Base-by-base conservation (phyloP, 2,113 vertebrate genomes). In the Pollachius pollachius region DNA sequence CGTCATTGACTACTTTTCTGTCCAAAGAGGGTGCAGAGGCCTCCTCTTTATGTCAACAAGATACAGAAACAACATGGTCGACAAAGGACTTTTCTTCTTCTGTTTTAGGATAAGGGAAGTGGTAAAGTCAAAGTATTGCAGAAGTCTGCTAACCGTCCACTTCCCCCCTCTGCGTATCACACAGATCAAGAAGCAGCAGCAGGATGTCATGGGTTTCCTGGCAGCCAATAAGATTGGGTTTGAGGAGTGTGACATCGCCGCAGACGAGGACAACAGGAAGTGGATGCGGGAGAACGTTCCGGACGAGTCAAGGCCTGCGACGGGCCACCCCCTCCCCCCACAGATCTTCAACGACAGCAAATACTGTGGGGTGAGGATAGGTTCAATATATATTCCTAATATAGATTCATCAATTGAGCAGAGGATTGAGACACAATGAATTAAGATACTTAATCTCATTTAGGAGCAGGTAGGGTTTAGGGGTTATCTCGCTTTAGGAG, bases 181-280 rank as follows among this genome's bases (percentile, higher is more conserved):
- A 1, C 90, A 99, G 97, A 97, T 99, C 79, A 99, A 99, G 91
- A 99, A 99, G 90, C 94, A 99, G 85, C 97, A 99, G 81, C 96
- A 98, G 91, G 96, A 97, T 82, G 94, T 99, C 7, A 83, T 95
- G 85, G 92, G 95, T 27, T 98, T 97, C 88, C 88, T 99, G 76
- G 92, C 94, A 64, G 95, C 92, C 83, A 97, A 99, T 89, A 98
- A 97, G 90, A 99, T 99, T 1, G 93, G 93, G 57, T 98, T 93
- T 75, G 95, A 98, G 89, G 96, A 98, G 84, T 96, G 94, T 73
- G 97, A 99, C 80, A 98, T 99, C 2, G 97, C 96, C 0, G 94
- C 95, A 83, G 94, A 95, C 0, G 97, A 99, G 84, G 94, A 90
- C 71, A 97, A 97, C 86, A 90, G 96, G 73, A 97, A 96, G 74